Base-by-base conservation (phyloP, 2,888 invertebrate genomes). In the Heteropelma amictum region DNA sequence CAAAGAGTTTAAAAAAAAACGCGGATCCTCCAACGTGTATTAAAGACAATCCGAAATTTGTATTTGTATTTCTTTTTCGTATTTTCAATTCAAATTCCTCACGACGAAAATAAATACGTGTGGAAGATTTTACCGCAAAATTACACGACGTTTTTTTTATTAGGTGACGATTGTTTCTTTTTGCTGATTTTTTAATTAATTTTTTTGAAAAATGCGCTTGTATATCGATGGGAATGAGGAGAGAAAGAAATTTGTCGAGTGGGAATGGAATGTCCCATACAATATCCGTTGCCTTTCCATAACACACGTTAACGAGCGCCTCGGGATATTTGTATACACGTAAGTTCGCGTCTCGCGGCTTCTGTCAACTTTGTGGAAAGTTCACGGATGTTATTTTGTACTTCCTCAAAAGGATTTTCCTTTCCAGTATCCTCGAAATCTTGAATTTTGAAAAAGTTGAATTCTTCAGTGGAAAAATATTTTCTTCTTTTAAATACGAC, bases 341-440 rank as follows among this genome's bases (percentile, higher is more conserved):
- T 42, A 61, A 60, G 42, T 3, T 8, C 10, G 28, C n/a, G 42
- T 51, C 33, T 33, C 42, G 60, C 17, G 51, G 33, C 28, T 30
- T 53, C 49, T 49, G 33, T 68, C 42, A 49, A 56, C 42, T 49
- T 47, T 40, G 54, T 63, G 49, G 30, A 63, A 63, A 70, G 51
- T 61, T 42, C 17, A 45, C 33, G 61, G 33, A 63, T 54, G 28
- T 45, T 42, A 38, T 35, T n/a, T n/a, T n/a, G n/a, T n/a, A n/a
- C 30, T n/a, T 51, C 26, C 14, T 17, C 51, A 7, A 51, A 38
- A 68, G 51, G 26, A 30, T 51, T 58, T 21, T 19, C 47, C 33
- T 33, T 42, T 40, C 53, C 51, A 45, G 47, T 58, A 64, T 45
- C 73, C 33, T 58, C 63, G 49, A 56, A 64, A 51, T 51, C 35